phyloP scores from a whole-genome alignment of 2,113 vertebrate genomes.

The Gnathonemus longibarbis region DNA sequence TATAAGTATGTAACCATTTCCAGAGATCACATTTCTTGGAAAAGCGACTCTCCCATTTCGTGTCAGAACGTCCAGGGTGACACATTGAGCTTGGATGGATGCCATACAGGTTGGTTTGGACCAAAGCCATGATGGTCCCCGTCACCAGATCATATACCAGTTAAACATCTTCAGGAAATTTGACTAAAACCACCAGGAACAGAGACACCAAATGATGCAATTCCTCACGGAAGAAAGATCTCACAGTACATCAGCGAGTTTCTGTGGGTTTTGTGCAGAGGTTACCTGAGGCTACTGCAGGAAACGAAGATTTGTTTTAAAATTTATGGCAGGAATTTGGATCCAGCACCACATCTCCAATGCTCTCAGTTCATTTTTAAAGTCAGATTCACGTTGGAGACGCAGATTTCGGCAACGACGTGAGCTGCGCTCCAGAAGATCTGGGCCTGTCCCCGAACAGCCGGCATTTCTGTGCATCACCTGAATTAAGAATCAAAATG shows the following conservation, averaged over 20 bases:
- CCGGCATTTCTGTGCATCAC: slow-evolving; percentile 45
- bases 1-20: not conserved
- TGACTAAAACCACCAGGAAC: not conserved
- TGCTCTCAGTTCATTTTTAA: not conserved
- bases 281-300: not conserved
- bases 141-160: not conserved
- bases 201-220: not conserved
- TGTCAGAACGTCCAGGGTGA: not conserved
- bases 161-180: not conserved
- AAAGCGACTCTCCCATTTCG: not conserved
- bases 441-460: slow-evolving; percentile 8
- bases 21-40: not conserved
- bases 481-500: slow-evolving; percentile 50
- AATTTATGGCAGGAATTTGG: not conserved
- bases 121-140: not conserved
- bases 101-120: not conserved
- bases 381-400: not conserved
- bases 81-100: not conserved
- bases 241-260: not conserved
- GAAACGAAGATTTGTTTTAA: not conserved
- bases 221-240: not conserved
- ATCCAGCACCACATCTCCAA: not conserved
- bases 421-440: slow-evolving; percentile 9
- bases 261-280: not conserved
- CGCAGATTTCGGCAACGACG: not conserved